Percentiles rank a stretch among this genome's conserved stretches.
phyloP scores from a whole-genome alignment of 1,140 invertebrate species.

The Atta texana region DNA sequence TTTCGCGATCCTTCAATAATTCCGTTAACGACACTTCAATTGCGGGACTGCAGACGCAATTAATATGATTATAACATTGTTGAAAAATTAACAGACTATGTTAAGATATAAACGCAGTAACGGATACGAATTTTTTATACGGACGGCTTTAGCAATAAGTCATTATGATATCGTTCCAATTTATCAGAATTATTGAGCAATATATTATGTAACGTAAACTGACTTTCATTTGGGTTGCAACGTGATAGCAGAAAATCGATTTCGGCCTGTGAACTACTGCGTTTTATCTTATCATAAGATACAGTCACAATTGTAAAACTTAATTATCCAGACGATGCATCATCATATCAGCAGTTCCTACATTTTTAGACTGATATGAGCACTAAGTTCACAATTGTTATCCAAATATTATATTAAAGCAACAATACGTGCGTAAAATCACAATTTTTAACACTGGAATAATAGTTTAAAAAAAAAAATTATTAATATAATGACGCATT shows the following conservation, averaged over 20 bases:
- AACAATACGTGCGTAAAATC: too few relatives aligned
- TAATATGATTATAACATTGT: too few relatives aligned
- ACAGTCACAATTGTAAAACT: background rate
- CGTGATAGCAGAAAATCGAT: background rate
- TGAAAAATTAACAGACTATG: background rate
- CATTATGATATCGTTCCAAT: background rate
- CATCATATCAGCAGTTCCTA: too few relatives aligned
- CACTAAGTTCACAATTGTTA: too few relatives aligned
- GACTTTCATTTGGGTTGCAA: background rate
- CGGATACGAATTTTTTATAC: background rate
- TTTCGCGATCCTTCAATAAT: background rate
- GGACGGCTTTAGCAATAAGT: too few relatives aligned
- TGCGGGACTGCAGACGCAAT: background rate
- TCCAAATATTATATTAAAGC: too few relatives aligned
- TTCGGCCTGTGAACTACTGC: background rate
- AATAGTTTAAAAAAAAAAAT: too few relatives aligned
- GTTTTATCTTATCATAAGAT: slow-evolving; percentile 23
- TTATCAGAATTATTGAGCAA: background rate
- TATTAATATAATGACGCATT: too few relatives aligned
- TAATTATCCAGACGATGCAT: too few relatives aligned
- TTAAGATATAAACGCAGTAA: slow-evolving; percentile 1
- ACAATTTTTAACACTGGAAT: too few relatives aligned
- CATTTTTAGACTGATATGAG: too few relatives aligned
- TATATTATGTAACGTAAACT: background rate
- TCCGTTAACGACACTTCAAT: slow-evolving; percentile 11